These are phyloP conservation scores for Acropternis orthonyx DNA, from an alignment of 2,797 vertebrate species.

Conservation along the genomic window DNA sequence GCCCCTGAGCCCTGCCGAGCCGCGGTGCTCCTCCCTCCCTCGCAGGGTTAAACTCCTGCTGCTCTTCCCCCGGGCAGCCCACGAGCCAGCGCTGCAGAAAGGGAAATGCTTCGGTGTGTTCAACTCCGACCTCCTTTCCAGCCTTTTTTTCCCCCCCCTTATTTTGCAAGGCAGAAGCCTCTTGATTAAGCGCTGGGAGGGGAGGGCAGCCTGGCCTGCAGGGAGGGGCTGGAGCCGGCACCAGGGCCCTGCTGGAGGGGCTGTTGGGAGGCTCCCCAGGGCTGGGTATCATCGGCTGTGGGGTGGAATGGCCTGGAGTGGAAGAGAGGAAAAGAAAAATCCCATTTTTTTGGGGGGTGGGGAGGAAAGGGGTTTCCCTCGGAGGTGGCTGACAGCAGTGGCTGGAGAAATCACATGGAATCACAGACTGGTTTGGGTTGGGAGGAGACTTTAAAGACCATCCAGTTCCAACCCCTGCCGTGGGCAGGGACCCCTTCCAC, in stretches of 20 bases:
- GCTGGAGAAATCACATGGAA: background rate
- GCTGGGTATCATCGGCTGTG: background rate
- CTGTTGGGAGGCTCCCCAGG: background rate
- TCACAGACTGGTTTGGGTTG: background rate
- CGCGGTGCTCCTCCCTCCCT: no score
- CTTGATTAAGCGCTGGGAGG: background rate
- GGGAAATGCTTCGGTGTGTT: background rate
- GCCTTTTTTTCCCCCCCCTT: background rate
- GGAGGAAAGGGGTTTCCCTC: background rate
- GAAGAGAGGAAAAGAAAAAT: background rate
- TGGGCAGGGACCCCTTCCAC: background rate
- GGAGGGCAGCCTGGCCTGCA: background rate
- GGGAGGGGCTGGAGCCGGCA: background rate
- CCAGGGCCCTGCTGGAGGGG: background rate
- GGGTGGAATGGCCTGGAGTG: background rate
- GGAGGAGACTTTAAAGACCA: background rate
- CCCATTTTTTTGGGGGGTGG: rapidly evolving
- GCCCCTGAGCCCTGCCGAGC: rapidly evolving
- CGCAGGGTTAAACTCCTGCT: no score
- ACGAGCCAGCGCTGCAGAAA: background rate
- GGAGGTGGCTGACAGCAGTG: rapidly evolving
- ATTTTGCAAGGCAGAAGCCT: background rate
- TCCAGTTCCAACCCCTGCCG: no score
- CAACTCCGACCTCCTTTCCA: background rate
- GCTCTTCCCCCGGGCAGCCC: background rate